A percentile compares a stretch with the other conserved stretches of the same genome.
Evolutionary conservation across 2,797 vertebrate genomes (phyloP).

Genomic region (Peromyscus eremicus): DNA sequence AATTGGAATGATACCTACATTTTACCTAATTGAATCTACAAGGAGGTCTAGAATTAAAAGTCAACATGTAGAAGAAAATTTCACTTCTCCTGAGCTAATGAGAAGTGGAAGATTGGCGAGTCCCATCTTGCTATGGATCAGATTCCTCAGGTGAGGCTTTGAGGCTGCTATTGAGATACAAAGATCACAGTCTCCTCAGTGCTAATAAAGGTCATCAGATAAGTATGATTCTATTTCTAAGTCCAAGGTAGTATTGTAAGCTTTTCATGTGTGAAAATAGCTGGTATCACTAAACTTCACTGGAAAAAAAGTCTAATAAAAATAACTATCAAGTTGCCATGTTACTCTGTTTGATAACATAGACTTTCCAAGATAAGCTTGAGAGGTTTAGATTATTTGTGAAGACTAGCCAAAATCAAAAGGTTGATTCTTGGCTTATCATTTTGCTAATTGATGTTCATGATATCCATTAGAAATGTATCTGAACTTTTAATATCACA

Average conservation of each 20-base stretch:
- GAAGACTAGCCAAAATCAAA: background rate
- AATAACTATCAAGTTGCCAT: background rate
- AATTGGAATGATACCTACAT: background rate
- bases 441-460: background rate
- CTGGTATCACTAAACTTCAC: background rate
- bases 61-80: background rate
- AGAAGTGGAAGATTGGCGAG: background rate
- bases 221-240: background rate
- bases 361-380: background rate
- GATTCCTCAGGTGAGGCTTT: background rate
- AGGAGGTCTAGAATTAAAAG: conserved; percentile 10
- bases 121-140: background rate
- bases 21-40: background rate
- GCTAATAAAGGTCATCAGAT: background rate
- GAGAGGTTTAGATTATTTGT: background rate
- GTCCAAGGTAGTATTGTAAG: rapidly evolving
- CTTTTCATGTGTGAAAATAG: background rate
- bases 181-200: background rate
- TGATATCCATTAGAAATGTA: background rate
- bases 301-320: too few species aligned
- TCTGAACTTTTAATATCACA: background rate
- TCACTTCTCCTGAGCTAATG: background rate
- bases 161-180: background rate
- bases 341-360: background rate
- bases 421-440: background rate